phyloP scores from a whole-genome alignment of 2,888 invertebrate genomes.

The Brassicogethes aeneus region DNA sequence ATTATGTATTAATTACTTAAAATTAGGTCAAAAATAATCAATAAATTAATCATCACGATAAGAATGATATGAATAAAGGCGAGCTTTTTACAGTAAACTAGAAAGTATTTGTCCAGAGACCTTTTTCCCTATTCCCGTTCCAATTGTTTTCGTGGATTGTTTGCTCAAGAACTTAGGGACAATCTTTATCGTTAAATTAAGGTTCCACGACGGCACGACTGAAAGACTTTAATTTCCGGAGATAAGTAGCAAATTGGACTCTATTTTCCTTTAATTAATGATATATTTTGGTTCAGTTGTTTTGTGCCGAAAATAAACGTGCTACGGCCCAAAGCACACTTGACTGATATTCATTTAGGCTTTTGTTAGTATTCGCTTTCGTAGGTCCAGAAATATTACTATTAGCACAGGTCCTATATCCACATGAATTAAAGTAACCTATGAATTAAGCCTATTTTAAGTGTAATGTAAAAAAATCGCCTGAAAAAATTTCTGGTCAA shows the following conservation, averaged over 20 bases:
- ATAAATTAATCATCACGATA: too few relatives aligned
- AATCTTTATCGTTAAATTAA: not conserved
- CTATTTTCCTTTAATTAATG: not conserved
- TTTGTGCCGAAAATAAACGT: not conserved
- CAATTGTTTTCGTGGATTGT: not conserved
- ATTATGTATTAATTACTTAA: not conserved
- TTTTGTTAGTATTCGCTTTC: too few relatives aligned
- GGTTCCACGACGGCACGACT: not conserved
- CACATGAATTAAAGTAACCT: too few relatives aligned
- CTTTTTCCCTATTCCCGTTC: not conserved
- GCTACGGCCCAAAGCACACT: too few relatives aligned
- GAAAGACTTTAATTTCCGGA: slow-evolving; percentile 1
- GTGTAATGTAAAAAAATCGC: too few relatives aligned
- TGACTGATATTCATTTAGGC: too few relatives aligned
- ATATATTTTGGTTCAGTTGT: not conserved
- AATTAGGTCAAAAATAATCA: too few relatives aligned
- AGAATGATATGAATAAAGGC: too few relatives aligned
- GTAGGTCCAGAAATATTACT: too few relatives aligned
- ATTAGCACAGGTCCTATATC: too few relatives aligned
- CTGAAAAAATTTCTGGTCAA: too few relatives aligned
- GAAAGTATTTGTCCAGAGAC: not conserved
- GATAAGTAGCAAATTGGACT: not conserved
- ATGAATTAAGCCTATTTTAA: too few relatives aligned
- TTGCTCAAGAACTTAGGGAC: not conserved
- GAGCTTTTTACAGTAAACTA: not conserved